Conservation (phyloP, 2,888 invertebrate genomes). For the Formica aserva region DNA sequence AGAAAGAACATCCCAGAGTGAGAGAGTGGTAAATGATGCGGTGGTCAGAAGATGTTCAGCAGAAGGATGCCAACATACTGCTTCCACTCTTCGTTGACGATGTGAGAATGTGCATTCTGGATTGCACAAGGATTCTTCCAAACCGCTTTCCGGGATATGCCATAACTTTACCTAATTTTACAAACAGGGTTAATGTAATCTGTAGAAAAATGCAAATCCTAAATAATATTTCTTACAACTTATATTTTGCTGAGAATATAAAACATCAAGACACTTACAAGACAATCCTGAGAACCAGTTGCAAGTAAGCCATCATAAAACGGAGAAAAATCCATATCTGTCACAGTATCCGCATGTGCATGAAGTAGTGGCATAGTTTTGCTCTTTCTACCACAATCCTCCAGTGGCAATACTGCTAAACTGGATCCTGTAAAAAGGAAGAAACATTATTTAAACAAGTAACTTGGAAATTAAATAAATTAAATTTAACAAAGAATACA, state of each 20-base stretch:
- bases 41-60: constrained; percentile 96
- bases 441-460: neutral
- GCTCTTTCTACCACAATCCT: constrained; percentile 95
- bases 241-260: neutral
- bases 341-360: constrained; percentile 95
- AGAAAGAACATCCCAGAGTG: constrained; percentile 94
- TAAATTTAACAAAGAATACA: neutral
- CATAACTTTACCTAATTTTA: constrained; percentile 92
- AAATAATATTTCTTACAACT: neutral
- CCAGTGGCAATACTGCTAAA: constrained; percentile 94
- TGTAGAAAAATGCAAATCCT: neutral
- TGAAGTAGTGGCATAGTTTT: constrained; percentile 95
- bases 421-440: constrained; percentile 89
- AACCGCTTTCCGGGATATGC: constrained; percentile 94
- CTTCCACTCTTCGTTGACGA: constrained; percentile 94
- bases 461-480: neutral
- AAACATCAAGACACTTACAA: constrained; percentile 86
- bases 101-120: constrained; percentile 94
- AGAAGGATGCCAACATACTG: constrained; percentile 96
- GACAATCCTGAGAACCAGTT: constrained; percentile 95
- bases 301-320: constrained; percentile 97
- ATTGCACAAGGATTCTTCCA: constrained; percentile 92
- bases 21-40: constrained; percentile 92
- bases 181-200: neutral
- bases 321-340: constrained; percentile 98